A percentile compares a stretch with the other conserved stretches of the same genome.
These are phyloP conservation scores for Cyclargus thomasi DNA, from an alignment of 1,140 invertebrate species.

Conservation along the genomic window DNA sequence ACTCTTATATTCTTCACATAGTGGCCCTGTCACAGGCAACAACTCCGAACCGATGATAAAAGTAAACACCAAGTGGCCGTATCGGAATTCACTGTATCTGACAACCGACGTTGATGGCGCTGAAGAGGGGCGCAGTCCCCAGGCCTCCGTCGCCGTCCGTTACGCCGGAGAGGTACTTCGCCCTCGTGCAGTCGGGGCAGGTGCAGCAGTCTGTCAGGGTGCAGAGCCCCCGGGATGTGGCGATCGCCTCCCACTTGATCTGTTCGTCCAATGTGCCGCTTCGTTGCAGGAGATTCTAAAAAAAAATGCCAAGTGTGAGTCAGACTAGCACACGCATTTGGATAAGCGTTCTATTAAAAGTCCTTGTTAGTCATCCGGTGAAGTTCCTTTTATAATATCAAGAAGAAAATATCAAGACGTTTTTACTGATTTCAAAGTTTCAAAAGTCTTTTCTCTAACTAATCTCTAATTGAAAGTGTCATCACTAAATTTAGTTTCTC, in stretches of 20 bases:
- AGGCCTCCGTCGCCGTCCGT: slow-evolving; percentile 57
- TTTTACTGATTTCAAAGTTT: too few species aligned
- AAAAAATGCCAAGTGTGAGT: too few species aligned
- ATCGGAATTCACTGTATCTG: slow-evolving; percentile 38
- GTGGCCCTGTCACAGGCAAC: too few species aligned
- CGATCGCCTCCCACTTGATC: slow-evolving; percentile 65
- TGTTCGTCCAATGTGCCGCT: slow-evolving; percentile 53
- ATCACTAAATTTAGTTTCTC: too few species aligned
- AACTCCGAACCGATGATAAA: neutral
- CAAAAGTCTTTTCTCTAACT: too few species aligned
- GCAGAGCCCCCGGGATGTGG: slow-evolving; percentile 54
- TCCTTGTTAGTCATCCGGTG: too few species aligned
- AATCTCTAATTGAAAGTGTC: too few species aligned
- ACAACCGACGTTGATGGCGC: slow-evolving; percentile 52
- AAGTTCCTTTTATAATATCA: too few species aligned
- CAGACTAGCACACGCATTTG: too few species aligned
- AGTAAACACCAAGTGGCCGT: neutral
- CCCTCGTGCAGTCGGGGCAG: slow-evolving; percentile 51
- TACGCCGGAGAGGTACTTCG: slow-evolving; percentile 47
- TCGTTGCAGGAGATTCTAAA: slow-evolving; percentile 51
- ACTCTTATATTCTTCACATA: too few species aligned
- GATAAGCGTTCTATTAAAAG: too few species aligned
- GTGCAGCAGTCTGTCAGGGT: slow-evolving; percentile 59
- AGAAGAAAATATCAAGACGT: too few species aligned
- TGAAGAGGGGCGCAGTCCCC: slow-evolving; percentile 49